Percentiles rank a stretch among this genome's conserved stretches.
Conservation (phyloP, 2,113 vertebrate genomes). For the Tenrec ecaudatus region DNA sequence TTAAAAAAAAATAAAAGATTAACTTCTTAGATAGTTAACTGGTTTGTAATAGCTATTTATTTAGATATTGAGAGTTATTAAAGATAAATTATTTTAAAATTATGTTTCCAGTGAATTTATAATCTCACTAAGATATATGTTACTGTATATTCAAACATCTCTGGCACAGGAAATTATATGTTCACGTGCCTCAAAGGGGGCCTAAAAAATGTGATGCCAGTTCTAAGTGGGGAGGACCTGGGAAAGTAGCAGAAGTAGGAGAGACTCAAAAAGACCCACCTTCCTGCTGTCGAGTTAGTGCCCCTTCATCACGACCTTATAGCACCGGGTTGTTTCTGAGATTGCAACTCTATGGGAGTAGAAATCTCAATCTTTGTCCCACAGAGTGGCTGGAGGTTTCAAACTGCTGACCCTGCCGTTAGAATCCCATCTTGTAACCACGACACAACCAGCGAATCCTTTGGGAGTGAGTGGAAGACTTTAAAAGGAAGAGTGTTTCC, state of each 20-base stretch:
- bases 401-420: too few relatives aligned
- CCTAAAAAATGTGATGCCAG: background rate
- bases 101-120: background rate
- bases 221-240: background rate
- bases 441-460: too few relatives aligned
- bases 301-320: too few relatives aligned
- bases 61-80: background rate
- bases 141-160: background rate
- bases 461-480: too few relatives aligned
- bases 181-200: background rate
- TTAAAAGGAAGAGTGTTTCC: background rate
- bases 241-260: background rate
- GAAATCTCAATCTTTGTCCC: too few relatives aligned
- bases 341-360: too few relatives aligned
- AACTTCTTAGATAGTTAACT: background rate
- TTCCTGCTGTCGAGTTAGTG: too few relatives aligned
- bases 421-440: too few relatives aligned
- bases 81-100: background rate
- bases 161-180: background rate
- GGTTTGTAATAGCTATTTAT: background rate
- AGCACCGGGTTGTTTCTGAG: too few relatives aligned
- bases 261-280: background rate
- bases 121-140: background rate
- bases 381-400: too few relatives aligned
- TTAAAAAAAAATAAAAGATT: background rate